Evolutionary conservation across 2,113 vertebrate genomes (phyloP), one percentile per base, ranked within the genome.

Genomic region (Hiodon tergisus): DNA sequence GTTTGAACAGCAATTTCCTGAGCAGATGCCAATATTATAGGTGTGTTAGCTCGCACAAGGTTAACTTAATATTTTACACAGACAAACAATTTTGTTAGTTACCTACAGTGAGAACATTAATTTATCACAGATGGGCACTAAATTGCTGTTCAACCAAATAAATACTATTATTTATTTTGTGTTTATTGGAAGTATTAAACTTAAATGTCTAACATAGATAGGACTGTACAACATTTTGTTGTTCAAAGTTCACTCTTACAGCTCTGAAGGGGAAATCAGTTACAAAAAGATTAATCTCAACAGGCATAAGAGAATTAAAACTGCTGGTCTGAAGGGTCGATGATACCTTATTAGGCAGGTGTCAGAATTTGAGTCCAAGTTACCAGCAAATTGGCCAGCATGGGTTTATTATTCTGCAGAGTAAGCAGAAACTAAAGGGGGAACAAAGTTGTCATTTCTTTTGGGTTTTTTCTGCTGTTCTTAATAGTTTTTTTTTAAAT

Each of bases 351-450:
- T 71, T 59, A 4, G 58, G n/a, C 50, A 52, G 4, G 60, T 63
- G 47, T 17, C 51, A 65, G 51, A 62, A 4, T 63, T 13, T 60
- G 70, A 48, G 57, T 14, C 11, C 13, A 51, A 46, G 51, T 59
- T 59, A 63, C 54, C 67, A 53, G 31, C 63, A 67, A 46, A 75
- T 67, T 48, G 63, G 16, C 59, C 31, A 14, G 10, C 14, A 2
- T 7, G 6, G 53, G 13, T 16, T n/a, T 52, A 57, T 74, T 74
- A 74, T 59, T 59, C 46, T 6, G 8, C 63, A 31, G 65, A 67
- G 63, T 57, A 63, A 59, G 73, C 65, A 47, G 4, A 59, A 75
- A 75, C 50, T 31, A 31, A 31, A 31, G 31, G 31, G 31, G 31
- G 31, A 31, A 31, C 31, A 31, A 31, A 31, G 31, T 31, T 31